phyloP scores from a whole-genome alignment of 2,113 vertebrate species.

The Tachysurus vachellii region DNA sequence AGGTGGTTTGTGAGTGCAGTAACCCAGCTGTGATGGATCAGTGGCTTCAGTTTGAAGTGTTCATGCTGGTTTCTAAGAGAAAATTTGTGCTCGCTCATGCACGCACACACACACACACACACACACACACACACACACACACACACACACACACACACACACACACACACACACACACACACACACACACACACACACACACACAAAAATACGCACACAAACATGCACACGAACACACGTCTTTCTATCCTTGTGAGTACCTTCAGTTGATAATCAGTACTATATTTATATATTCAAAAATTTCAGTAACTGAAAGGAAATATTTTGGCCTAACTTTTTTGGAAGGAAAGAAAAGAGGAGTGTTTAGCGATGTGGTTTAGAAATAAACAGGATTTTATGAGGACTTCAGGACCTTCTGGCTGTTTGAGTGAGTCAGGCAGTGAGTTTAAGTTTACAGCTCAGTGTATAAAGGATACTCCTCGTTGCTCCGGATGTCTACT shows the following conservation, averaged over 20 bases:
- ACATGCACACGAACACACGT: background rate
- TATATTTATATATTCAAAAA: background rate
- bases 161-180: background rate
- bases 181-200: background rate
- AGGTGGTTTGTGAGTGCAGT: slow-evolving; percentile 22
- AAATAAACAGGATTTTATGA: background rate
- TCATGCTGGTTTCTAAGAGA: background rate
- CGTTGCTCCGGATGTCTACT: slow-evolving; percentile 87
- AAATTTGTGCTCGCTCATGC: background rate
- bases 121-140: too few relatives aligned
- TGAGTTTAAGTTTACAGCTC: background rate
- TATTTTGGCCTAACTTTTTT: too few relatives aligned
- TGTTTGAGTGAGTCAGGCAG: background rate
- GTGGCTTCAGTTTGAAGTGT: slow-evolving; percentile 9
- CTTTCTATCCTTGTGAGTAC: background rate
- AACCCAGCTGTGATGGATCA: slow-evolving; percentile 16
- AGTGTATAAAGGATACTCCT: slow-evolving; percentile 93
- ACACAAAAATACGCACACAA: background rate
- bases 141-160: too few relatives aligned
- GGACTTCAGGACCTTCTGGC: background rate
- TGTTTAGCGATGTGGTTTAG: background rate
- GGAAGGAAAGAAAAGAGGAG: too few relatives aligned
- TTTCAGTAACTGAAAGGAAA: background rate
- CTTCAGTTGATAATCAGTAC: background rate
- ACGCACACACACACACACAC: background rate